These are phyloP conservation scores for Morone chrysops DNA, from an alignment of 2,113 vertebrate species.

Conservation along the genomic window DNA sequence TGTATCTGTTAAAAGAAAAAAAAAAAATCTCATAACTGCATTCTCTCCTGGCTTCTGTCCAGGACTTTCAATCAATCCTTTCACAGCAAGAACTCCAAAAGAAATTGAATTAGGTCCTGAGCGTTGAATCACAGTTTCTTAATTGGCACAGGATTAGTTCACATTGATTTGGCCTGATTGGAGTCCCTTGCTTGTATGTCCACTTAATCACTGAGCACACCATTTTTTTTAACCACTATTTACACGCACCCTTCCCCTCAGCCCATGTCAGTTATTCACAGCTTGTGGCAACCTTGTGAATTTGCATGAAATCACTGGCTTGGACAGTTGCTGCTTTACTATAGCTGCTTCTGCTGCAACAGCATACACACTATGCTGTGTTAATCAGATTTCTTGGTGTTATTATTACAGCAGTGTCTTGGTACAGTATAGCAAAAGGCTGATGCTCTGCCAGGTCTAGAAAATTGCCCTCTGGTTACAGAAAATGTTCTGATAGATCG, in stretches of 20 bases:
- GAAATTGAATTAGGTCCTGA: conserved; percentile 69
- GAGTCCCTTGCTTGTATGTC: conserved; percentile 58
- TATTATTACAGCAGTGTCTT: conserved; percentile 44
- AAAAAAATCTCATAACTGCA: conserved; percentile 47
- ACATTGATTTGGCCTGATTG: conserved; percentile 79
- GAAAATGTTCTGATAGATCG: conserved; percentile 67
- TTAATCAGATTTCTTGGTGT: conserved; percentile 55
- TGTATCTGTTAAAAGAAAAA: conserved; percentile 29
- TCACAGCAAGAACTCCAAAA: conserved; percentile 57
- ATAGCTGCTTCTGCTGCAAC: conserved; percentile 8
- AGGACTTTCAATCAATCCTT: conserved; percentile 68
- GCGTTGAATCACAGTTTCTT: conserved; percentile 66
- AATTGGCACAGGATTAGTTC: conserved; percentile 77
- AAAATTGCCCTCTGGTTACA: conserved; percentile 67
- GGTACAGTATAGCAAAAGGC: conserved; percentile 46
- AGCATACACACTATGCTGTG: neutral
- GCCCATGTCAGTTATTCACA: conserved; percentile 46
- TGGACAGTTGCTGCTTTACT: conserved; percentile 3
- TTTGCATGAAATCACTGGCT: conserved; percentile 59
- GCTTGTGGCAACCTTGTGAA: conserved; percentile 29
- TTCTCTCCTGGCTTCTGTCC: conserved; percentile 49
- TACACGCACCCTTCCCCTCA: conserved; percentile 46
- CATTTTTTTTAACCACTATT: conserved; percentile 46
- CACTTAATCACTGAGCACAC: conserved; percentile 68
- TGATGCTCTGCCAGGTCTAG: conserved; percentile 42